phyloP scores from a whole-genome alignment of 2,113 vertebrate species.

The Herpetotheres cachinnans region DNA sequence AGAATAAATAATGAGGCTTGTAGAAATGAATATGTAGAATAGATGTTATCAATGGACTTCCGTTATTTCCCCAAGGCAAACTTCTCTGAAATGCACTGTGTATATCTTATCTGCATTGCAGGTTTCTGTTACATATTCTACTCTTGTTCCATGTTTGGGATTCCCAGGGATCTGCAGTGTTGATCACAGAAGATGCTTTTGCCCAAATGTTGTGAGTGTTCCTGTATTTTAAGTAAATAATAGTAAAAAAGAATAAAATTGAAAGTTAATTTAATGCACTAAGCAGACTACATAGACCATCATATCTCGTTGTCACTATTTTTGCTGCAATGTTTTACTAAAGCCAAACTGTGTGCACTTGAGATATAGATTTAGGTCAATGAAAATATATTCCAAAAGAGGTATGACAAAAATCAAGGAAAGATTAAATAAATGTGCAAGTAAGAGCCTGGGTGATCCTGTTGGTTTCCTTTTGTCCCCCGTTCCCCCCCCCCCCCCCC shows the following conservation, averaged over 20 bases:
- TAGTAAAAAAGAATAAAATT: neutral
- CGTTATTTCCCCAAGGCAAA: neutral
- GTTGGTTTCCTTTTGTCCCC: neutral
- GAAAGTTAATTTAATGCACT: neutral
- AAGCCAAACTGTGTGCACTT: accelerated
- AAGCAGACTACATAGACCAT: neutral
- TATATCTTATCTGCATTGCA: neutral
- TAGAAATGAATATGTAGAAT: neutral
- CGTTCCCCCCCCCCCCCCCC: too few relatives aligned
- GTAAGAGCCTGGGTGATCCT: neutral
- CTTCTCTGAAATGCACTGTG: neutral
- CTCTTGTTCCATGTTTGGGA: neutral
- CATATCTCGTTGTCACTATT: neutral
- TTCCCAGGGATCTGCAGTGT: neutral
- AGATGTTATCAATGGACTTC: neutral
- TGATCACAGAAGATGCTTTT: neutral
- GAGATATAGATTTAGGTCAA: neutral
- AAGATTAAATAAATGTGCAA: neutral
- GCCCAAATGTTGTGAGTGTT: neutral
- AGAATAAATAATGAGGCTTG: neutral
- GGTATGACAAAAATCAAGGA: neutral
- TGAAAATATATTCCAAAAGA: neutral
- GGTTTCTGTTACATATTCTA: neutral
- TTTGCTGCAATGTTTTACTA: neutral
- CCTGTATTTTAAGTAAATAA: neutral